Percentiles rank a stretch among this genome's conserved stretches.
phyloP scores from a whole-genome alignment of 2,113 vertebrate genomes.

The Corapipo altera region DNA sequence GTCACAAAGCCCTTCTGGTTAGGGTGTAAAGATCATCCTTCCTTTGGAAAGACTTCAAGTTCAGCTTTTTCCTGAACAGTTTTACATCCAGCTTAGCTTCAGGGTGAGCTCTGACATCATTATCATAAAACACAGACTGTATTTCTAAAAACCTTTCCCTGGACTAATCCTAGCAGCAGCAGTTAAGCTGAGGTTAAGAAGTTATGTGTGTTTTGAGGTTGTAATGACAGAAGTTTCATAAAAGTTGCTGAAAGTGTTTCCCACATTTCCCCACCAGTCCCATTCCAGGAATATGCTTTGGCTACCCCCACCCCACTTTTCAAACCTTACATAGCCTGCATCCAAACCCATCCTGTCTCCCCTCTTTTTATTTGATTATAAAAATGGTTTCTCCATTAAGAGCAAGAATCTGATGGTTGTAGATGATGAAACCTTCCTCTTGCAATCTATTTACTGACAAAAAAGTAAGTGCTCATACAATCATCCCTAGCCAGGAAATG shows the following conservation, averaged over 20 bases:
- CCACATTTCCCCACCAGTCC: background rate
- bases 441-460: background rate
- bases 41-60: background rate
- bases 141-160: background rate
- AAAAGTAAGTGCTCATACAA: background rate
- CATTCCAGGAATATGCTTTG: background rate
- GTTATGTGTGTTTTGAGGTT: background rate
- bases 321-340: background rate
- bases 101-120: background rate
- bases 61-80: background rate
- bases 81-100: background rate
- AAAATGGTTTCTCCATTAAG: background rate
- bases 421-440: background rate
- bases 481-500: background rate
- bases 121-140: background rate
- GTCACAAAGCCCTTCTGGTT: background rate
- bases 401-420: background rate
- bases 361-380: background rate
- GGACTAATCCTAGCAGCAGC: background rate
- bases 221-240: background rate
- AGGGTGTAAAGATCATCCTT: background rate
- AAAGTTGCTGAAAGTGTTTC: background rate
- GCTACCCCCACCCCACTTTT: background rate
- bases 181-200: background rate
- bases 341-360: background rate